Conservation (phyloP, 1,140 invertebrate genomes). For the Chrysomallon squamiferum region DNA sequence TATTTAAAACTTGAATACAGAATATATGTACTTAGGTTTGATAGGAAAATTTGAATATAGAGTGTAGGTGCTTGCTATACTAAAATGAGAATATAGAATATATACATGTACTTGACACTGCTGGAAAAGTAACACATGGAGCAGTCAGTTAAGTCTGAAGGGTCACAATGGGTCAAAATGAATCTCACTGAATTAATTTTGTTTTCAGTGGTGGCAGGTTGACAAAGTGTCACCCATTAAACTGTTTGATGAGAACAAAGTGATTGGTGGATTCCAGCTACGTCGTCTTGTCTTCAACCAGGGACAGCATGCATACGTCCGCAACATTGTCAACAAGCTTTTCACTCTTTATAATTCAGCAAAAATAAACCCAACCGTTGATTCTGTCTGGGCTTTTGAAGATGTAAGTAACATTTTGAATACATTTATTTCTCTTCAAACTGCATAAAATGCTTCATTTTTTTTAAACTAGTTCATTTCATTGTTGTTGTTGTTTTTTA, state of each 20-base stretch:
- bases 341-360: conserved; percentile 78
- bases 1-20: too few relatives aligned
- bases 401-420: conserved; percentile 75
- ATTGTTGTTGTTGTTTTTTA: too few relatives aligned
- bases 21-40: too few relatives aligned
- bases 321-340: conserved; percentile 74
- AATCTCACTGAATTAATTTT: too few relatives aligned
- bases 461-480: neutral
- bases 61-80: too few relatives aligned
- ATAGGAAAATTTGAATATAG: too few relatives aligned
- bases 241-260: conserved; percentile 88
- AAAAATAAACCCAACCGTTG: conserved; percentile 81
- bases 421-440: too few relatives aligned
- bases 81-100: too few relatives aligned
- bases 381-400: conserved; percentile 86
- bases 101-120: too few relatives aligned
- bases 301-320: conserved; percentile 75
- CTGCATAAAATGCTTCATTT: neutral
- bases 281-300: conserved; percentile 84
- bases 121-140: too few relatives aligned
- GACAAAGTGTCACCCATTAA: conserved; percentile 88
- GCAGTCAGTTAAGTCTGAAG: too few relatives aligned
- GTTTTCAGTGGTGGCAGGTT: conserved; percentile 86
- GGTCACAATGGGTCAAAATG: too few relatives aligned
- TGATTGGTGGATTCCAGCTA: conserved; percentile 81